Evolutionary conservation across 37 sponge, comb jelly and placozoan species (phyloP), one percentile per base, ranked within the genome.

Genomic region (Aphrocallistes beatrix): DNA sequence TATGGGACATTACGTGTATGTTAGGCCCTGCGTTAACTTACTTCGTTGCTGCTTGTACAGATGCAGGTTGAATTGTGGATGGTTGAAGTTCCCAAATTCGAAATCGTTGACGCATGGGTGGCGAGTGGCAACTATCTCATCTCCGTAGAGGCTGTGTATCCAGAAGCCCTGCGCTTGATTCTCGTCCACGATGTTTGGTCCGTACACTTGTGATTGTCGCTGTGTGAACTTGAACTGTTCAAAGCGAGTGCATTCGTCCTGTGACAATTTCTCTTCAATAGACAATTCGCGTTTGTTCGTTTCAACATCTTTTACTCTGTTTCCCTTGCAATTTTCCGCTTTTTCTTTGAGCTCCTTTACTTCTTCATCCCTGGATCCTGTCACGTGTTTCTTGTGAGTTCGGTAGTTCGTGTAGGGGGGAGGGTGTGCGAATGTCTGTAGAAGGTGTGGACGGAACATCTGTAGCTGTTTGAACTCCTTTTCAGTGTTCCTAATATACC

Each of bases 141-240:
- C 75, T 13, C 75, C 75, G 21, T 60, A 60, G 6, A 60, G 6
- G 75, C 75, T 60, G 75, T 60, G 75, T 13, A 60, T 19, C 75
- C 75, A 60, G 75, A 60, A 60, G 8, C 75, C 75, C 21, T 60
- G 75, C 32, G 75, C 25, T 60, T 60, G 75, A 60, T 60, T 60
- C 75, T 60, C 75, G 3, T 60, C 75, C 3, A 30, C n/a, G 10
- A 60, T 60, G 34, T 60, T 60, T 6, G 75, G 75, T 60, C 75
- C 75, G n/a, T 60, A 60, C 34, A 60, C 75, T 13, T 60, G 75
- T 13, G n/a, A 19, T 30, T 60, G 75, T 60, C 75, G 1, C 34
- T 19, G 1, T 13, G 28, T 30, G 75, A 60, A 60, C 34, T 25
- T 3, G 21, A 60, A 60, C 34, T 32, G 75, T 30, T 60, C 75